Evolutionary conservation across 2,797 vertebrate species (phyloP), one percentile per base, ranked within the genome.

Genomic region (Sebastes trivittatus): DNA sequence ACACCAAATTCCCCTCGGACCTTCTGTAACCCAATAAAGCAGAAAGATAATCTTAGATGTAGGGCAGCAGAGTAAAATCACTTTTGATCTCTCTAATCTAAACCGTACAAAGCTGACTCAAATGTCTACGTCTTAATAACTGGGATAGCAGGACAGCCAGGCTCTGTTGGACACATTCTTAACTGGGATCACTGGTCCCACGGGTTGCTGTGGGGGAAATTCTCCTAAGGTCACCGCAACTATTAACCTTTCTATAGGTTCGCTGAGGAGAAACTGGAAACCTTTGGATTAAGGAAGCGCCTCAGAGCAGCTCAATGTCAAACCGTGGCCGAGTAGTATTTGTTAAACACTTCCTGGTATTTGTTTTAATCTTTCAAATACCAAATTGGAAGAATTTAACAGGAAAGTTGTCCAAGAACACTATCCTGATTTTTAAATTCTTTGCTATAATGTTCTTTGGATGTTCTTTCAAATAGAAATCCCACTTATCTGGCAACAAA

Each of bases 171-270:
- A 76, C 78, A 80, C 62, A 64, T 74, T 84, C 80, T 75, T 59
- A 9, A 52, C 27, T 76, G 83, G 55, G 66, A 83, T 4, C 32
- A 20, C 65, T 64, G 72, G 75, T 87, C 87, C 78, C 81, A 29
- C 5, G 3, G 42, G 77, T 38, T 20, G 20, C 76, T 55, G 58
- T 52, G 69, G 38, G 63, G 66, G 20, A 78, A 72, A 92, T 89
- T 88, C 80, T 82, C 80, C 73, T 36, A 59, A 88, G 91, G 93
- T 93, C 90, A 81, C 30, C n/a, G 34, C 71, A 72, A 75, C 77
- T 80, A 68, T 90, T 93, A 88, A 94, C 88, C 92, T 95, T 90
- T 93, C 78, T 79, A 77, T 69, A 29, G 63, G 67, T 84, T 81
- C 7, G 34, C 78, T 63, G 55, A 89, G 74, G 82, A 88, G 93